Conservation (phyloP, 2,888 invertebrate genomes). For the Rhogogaster chlorosoma region DNA sequence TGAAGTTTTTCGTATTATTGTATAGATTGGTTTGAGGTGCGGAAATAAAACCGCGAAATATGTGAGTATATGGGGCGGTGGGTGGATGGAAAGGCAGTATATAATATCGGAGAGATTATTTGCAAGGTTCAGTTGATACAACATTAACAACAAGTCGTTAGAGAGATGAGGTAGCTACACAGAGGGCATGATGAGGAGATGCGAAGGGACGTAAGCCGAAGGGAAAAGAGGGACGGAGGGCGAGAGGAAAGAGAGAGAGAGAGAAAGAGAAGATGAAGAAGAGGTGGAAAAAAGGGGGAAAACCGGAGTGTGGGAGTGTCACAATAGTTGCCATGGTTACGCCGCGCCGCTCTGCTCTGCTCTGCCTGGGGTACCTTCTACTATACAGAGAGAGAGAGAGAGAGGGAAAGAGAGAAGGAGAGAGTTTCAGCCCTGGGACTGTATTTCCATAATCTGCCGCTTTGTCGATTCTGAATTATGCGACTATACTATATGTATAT, state of each 20-base stretch:
- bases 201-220: conserved; percentile 57
- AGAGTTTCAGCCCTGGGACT: conserved; percentile 73
- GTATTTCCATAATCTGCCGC: conserved; percentile 78
- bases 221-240: conserved; percentile 53
- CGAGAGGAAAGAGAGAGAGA: conserved; percentile 59
- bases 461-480: conserved; percentile 78
- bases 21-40: no score
- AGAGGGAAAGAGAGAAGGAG: conserved; percentile 60
- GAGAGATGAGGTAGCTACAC: conserved; percentile 69
- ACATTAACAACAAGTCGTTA: conserved; percentile 75
- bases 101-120: conserved; percentile 62
- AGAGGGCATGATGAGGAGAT: conserved; percentile 56
- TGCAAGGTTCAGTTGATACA: conserved; percentile 72
- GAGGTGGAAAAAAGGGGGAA: conserved; percentile 50
- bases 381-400: conserved; percentile 52
- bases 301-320: conserved; percentile 62
- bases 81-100: not conserved
- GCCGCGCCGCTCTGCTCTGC: conserved; percentile 65
- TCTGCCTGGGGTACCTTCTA: conserved; percentile 57
- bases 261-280: conserved; percentile 56
- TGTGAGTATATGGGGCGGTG: not conserved
- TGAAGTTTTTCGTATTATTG: no score
- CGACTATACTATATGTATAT: conserved; percentile 64
- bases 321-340: conserved; percentile 76
- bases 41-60: not conserved